phyloP scores from a whole-genome alignment of 2,797 vertebrate species.

The Microcaecilia unicolor region DNA sequence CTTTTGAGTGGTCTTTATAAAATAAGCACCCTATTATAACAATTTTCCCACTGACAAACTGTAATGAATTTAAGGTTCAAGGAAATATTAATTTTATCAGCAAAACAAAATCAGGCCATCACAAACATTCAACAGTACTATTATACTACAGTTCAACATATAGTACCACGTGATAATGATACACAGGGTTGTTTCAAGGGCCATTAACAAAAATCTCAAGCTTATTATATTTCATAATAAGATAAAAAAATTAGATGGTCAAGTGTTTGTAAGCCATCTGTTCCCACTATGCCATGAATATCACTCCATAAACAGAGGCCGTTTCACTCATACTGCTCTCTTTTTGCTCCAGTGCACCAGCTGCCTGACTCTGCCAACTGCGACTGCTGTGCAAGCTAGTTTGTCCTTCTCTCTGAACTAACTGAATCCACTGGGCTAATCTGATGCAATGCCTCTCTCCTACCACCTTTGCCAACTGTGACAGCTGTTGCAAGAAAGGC shows the following conservation, averaged over 20 bases:
- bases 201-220: neutral
- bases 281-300: slow-evolving; percentile 13
- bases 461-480: slow-evolving; percentile 24
- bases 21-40: too few relatives aligned
- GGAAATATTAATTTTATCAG: too few relatives aligned
- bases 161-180: too few relatives aligned
- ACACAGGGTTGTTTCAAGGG: neutral
- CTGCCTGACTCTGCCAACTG: slow-evolving; percentile 16
- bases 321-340: slow-evolving; percentile 13
- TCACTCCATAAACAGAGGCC: slow-evolving; percentile 25
- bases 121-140: too few relatives aligned
- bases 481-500: slow-evolving; percentile 34
- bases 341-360: slow-evolving; percentile 24
- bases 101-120: too few relatives aligned
- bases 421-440: slow-evolving; percentile 28
- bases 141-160: too few relatives aligned
- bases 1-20: too few relatives aligned
- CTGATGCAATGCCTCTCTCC: slow-evolving; percentile 15
- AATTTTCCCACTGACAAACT: too few relatives aligned
- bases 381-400: slow-evolving; percentile 18
- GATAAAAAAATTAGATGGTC: slow-evolving; percentile 19
- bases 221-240: slow-evolving; percentile 1
- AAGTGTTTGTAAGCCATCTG: slow-evolving; percentile 30
- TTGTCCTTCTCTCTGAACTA: slow-evolving; percentile 21
- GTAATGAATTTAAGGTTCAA: too few relatives aligned